Evolutionary conservation across 2,797 vertebrate species (phyloP), one percentile per base, ranked within the genome.

Genomic region (Rhabdomys pumilio): DNA sequence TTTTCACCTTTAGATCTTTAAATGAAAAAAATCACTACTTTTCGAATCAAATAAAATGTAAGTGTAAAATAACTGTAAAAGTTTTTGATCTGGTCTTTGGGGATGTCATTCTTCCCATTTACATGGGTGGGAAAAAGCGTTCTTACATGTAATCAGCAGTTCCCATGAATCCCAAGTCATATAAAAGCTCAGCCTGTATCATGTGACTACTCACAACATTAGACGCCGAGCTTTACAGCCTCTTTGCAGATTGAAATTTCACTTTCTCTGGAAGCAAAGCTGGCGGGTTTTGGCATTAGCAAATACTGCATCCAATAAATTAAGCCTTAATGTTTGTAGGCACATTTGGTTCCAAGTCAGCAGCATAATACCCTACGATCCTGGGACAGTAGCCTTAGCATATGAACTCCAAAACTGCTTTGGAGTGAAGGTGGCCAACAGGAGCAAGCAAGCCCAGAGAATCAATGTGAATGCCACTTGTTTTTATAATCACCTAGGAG

Each of bases 1-100:
- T 96, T 96, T 96, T 88, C 55, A 94, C 55, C 57, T 92, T 90
- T 81, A 72, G 24, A 55, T 85, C 94, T 95, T 93, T 83, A 95
- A 67, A 41, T 79, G 20, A 93, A 95, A 93, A 95, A 92, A 82
- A 80, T 75, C 34, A 59, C 38, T 75, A 41, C 6, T 86, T 95
- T 94, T 73, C 61, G 80, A 67, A 44, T 59, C 59, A 72, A 89
- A 26, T 79, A 14, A 24, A 86, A 79, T 93, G 69, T 34, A 88
- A 94, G 44, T 17, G 77, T 38, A 57, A 97, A 82, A 67, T 75
- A 93, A 93, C 0, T 0, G 1, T 34, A 82, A 85, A 85, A 69
- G 72, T 76, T 96, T 96, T 59, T 96, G 59, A 84, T 65, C 24
- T 22, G 79, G 41, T 65, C 22, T 81, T 81, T 86, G 73, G n/a